Conservation (phyloP, 2,888 invertebrate genomes). For the Marasmarcha lunaedactyla region DNA sequence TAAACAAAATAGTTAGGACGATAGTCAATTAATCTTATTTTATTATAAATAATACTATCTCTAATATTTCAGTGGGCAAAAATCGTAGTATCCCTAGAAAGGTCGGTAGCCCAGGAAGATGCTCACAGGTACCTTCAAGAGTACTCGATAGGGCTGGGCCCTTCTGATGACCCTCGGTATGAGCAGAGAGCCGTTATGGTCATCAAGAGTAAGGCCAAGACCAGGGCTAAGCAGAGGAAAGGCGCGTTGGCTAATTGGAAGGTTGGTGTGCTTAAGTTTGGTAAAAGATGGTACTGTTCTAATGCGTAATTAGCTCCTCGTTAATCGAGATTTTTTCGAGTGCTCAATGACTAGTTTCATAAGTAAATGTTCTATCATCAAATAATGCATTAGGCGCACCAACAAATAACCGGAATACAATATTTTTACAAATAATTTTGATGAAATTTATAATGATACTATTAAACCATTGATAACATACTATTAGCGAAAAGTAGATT, state of each 20-base stretch:
- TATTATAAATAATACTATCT: neutral
- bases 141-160: conserved; percentile 93
- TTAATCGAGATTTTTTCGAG: neutral
- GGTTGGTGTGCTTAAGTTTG: too few relatives aligned
- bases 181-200: conserved; percentile 96
- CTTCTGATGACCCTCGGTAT: conserved; percentile 84
- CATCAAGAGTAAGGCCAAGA: conserved; percentile 97
- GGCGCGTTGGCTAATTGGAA: conserved; percentile 98
- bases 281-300: too few relatives aligned
- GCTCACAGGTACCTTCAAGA: conserved; percentile 93
- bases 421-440: too few relatives aligned
- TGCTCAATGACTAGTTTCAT: neutral
- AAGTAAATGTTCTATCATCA: neutral
- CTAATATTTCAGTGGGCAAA: conserved; percentile 88
- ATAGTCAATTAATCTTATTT: too few relatives aligned
- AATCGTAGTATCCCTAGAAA: conserved; percentile 95
- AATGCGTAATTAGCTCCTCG: neutral
- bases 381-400: too few relatives aligned
- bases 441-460: too few relatives aligned
- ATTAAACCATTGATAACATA: too few relatives aligned
- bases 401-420: too few relatives aligned
- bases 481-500: too few relatives aligned
- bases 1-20: too few relatives aligned
- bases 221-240: conserved; percentile 94
- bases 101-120: conserved; percentile 91